A percentile compares a stretch with the other conserved stretches of the same genome.
Evolutionary conservation across 2,797 vertebrate species (phyloP).

Genomic region (Novumbra hubbsi): DNA sequence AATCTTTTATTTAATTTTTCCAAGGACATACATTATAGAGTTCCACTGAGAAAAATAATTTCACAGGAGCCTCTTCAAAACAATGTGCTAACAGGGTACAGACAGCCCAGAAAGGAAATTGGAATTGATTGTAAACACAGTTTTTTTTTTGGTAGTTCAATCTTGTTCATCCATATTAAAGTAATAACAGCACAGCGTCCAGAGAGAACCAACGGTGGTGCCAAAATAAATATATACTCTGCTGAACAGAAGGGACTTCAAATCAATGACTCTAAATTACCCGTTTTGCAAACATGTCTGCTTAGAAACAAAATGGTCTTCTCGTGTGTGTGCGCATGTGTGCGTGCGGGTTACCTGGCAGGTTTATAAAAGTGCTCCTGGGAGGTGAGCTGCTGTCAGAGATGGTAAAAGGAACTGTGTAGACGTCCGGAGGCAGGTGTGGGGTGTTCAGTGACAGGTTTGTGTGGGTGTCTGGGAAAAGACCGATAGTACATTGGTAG

Average conservation of each 20-base stretch:
- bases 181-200: conserved; percentile 1
- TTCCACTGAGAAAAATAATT: neutral
- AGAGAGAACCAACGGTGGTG: neutral
- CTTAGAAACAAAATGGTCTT: neutral
- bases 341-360: conserved; percentile 68
- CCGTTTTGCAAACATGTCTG: neutral
- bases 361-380: conserved; percentile 79
- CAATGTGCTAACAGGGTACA: too few relatives aligned
- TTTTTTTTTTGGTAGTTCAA: neutral
- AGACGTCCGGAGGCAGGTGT: conserved; percentile 77
- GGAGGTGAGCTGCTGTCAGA: conserved; percentile 76
- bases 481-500: neutral
- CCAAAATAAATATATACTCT: neutral
- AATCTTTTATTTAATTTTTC: neutral
- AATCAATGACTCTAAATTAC: neutral
- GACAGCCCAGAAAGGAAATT: neutral
- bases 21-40: neutral
- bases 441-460: conserved; percentile 79
- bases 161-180: neutral
- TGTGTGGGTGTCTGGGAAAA: conserved; percentile 74
- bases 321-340: neutral
- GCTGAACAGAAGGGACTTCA: neutral
- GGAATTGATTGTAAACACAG: neutral
- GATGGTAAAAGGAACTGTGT: conserved; percentile 78
- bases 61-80: too few relatives aligned